Evolutionary conservation across 2,113 vertebrate genomes (phyloP).

Genomic region (Centropristis striata): DNA sequence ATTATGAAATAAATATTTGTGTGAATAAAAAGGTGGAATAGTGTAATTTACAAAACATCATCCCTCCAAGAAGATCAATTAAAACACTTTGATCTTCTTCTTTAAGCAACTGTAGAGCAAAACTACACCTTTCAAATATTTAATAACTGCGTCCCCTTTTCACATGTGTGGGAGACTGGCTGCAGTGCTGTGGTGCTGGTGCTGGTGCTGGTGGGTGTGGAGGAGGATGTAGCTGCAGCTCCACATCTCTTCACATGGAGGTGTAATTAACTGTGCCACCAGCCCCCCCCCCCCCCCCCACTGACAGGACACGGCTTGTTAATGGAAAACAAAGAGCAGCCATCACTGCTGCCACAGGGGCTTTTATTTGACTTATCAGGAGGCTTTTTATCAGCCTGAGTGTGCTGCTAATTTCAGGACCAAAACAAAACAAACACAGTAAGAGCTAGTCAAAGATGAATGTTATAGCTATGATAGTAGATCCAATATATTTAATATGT

Average conservation of each 20-base stretch:
- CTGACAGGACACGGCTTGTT: conserved; percentile 36
- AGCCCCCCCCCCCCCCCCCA: conserved; percentile 12
- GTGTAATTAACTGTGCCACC: conserved; percentile 55
- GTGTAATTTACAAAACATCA: conserved; percentile 19
- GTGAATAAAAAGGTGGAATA: not conserved
- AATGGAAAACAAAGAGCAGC: conserved; percentile 52
- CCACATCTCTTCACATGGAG: conserved; percentile 42
- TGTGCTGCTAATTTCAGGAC: conserved; percentile 3
- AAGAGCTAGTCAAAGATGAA: conserved; percentile 9
- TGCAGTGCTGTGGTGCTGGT: not conserved
- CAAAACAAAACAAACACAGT: conserved; percentile 24
- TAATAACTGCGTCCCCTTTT: not conserved
- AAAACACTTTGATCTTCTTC: conserved; percentile 28
- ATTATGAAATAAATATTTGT: not conserved
- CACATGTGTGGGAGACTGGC: conserved; percentile 28
- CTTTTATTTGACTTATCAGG: conserved; percentile 45
- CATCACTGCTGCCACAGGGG: conserved; percentile 30
- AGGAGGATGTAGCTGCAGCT: conserved; percentile 46
- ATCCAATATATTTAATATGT: conserved; percentile 1
- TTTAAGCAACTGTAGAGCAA: conserved; percentile 1
- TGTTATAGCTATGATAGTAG: not conserved
- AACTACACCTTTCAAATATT: not conserved
- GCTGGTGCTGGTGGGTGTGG: conserved; percentile 37
- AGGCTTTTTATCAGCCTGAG: conserved; percentile 37
- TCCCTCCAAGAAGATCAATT: conserved; percentile 55